Base-by-base conservation (phyloP, 2,113 vertebrate genomes). In the Cryptotis parvus region DNA sequence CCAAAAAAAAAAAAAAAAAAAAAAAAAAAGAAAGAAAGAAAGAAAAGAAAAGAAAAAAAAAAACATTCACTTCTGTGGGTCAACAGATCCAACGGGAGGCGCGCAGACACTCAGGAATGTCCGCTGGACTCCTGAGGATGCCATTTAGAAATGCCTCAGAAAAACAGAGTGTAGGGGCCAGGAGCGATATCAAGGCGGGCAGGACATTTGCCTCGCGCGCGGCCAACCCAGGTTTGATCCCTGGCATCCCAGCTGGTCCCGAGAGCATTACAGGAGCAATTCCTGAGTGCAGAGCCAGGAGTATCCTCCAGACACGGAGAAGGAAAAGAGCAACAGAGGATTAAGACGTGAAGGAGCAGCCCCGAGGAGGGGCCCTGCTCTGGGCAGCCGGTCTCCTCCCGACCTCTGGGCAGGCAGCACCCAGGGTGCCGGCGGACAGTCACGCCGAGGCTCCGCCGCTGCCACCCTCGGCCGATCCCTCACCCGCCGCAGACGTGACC, bases 371-470 rank as follows among this genome's bases (percentile, higher is more conserved):
- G 58, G 22, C 84, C 33, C 58, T 61, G 9, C 16, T 80, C 9
- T 26, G 41, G 41, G 91, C n/a, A 27, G 77, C 41, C 33, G 90
- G 41, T 33, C 84, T 49, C 35, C 55, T 24, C 16, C 78, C 18
- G 18, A 12, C 74, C 58, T 33, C 18, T 58, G 45, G 49, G 29
- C 79, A 74, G 82, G 35, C 0, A 75, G 41, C 41, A 24, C 78
- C 45, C 31, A 72, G 75, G 52, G 43, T 39, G 26, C 29, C 65
- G 68, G 74, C 68, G 45, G 27, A n/a, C 1, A 3, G 7, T 41
- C 45, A 87, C 84, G 41, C 68, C 72, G 75, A 84, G 52, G 76
- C 90, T 15, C 82, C 65, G 86, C 88, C 65, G 72, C 0, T 86
- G 1, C 3, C 55, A 3, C 0, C 0, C 1, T 55, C 70, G 18